phyloP scores from a whole-genome alignment of 2,113 vertebrate species.

The Tychaedon coryphoeus region DNA sequence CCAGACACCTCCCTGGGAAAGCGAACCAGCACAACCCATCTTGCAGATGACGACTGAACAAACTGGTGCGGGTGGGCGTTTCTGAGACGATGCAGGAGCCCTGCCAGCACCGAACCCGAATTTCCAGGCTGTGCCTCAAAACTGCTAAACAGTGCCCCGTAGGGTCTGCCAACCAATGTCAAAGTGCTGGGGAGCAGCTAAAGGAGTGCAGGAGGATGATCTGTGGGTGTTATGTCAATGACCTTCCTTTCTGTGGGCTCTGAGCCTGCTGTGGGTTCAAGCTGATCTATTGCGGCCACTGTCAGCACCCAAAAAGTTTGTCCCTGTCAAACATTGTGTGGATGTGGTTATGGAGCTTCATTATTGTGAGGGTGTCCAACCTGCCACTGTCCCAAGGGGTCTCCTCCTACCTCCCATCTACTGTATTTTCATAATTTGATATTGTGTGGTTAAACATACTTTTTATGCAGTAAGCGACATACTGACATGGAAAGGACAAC shows the following conservation, averaged over 20 bases:
- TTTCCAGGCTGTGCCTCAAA: neutral
- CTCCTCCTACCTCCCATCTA: neutral
- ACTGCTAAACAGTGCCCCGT: neutral
- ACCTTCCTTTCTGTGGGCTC: neutral
- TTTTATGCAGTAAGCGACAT: fast-evolving
- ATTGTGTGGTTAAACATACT: neutral
- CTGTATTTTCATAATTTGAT: neutral
- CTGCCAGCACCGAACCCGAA: neutral
- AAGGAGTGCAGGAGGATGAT: neutral
- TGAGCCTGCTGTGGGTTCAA: fast-evolving
- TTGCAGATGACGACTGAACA: neutral
- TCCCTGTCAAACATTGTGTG: neutral
- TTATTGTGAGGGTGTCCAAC: fast-evolving
- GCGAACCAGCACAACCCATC: neutral
- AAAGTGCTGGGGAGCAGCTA: neutral
- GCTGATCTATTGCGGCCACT: fast-evolving
- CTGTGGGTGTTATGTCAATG: fast-evolving
- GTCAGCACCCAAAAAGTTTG: neutral
- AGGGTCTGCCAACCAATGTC: neutral
- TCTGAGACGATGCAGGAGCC: neutral
- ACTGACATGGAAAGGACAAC: neutral
- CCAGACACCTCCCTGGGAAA: constrained; percentile 32
- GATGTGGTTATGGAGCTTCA: neutral
- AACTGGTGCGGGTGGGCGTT: neutral
- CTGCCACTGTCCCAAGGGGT: neutral